Conservation (phyloP, 2,888 invertebrate species). For the Eupithecia pulchellata region DNA sequence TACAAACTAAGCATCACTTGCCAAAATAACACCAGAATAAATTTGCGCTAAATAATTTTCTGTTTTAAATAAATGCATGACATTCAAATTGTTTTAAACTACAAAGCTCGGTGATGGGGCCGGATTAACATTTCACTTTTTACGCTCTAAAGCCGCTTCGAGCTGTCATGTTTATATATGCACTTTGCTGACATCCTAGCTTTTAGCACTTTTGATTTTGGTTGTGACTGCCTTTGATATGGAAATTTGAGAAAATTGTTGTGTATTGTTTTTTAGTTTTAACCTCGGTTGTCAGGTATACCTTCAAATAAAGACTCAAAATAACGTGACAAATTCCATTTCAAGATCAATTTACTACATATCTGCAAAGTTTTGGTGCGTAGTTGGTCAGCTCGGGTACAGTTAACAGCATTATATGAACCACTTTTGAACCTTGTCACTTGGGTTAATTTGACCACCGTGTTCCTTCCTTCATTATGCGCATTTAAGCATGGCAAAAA, state of each 20-base stretch:
- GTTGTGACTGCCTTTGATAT: neutral
- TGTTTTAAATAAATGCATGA: neutral
- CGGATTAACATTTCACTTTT: slow-evolving; percentile 1
- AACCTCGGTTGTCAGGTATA: too few species aligned
- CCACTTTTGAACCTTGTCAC: neutral
- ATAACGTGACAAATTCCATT: neutral
- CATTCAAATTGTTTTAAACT: neutral
- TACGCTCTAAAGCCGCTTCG: neutral
- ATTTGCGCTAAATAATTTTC: neutral
- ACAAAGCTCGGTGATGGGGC: neutral
- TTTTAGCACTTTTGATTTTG: neutral
- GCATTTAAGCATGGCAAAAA: neutral
- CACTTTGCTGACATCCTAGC: neutral
- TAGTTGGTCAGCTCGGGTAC: too few species aligned
- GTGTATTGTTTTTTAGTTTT: neutral
- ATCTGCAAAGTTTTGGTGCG: too few species aligned
- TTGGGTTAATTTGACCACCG: neutral
- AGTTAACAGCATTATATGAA: neutral
- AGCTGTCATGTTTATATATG: slow-evolving; percentile 5
- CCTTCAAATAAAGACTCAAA: too few species aligned
- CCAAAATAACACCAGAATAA: neutral
- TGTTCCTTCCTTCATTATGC: neutral
- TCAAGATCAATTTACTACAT: too few species aligned
- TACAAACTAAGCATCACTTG: neutral
- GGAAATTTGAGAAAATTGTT: neutral